These are phyloP conservation scores for Mus spretus DNA, from an alignment of 2,797 vertebrate genomes.

Conservation along the genomic window DNA sequence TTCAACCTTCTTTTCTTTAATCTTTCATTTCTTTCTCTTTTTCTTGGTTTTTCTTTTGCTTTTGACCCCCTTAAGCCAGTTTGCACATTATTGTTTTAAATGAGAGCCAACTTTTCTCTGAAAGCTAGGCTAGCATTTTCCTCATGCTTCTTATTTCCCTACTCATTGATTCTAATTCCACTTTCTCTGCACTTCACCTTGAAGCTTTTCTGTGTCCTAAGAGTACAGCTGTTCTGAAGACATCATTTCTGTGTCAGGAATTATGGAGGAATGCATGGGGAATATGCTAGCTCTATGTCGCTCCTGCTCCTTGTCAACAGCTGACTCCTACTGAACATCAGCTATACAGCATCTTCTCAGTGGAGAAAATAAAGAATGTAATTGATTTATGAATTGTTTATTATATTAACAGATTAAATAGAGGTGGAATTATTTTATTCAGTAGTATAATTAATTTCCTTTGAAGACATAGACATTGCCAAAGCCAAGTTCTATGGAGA, in stretches of 20 bases:
- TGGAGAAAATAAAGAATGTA: conserved; percentile 58
- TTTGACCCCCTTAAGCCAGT: conserved; percentile 2
- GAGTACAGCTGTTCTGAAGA: background rate
- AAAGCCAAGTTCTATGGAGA: conserved; percentile 20
- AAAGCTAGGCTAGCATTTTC: background rate
- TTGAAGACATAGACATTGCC: background rate
- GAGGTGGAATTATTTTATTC: conserved; percentile 18
- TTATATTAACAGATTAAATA: conserved; percentile 49
- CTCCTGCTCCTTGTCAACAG: background rate
- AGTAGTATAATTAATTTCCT: conserved; percentile 48
- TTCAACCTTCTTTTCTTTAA: background rate
- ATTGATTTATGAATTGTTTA: conserved; percentile 38
- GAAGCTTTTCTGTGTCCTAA: background rate
- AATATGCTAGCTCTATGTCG: background rate
- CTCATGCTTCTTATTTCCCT: conserved; percentile 16
- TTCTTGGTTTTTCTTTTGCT: background rate
- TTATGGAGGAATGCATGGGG: background rate
- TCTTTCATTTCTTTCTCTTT: background rate
- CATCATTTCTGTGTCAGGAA: conserved; percentile 3
- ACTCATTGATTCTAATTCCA: background rate
- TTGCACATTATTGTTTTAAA: conserved; percentile 50
- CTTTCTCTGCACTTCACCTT: conserved; percentile 3
- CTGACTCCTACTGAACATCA: background rate
- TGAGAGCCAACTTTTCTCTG: background rate
- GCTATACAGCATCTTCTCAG: conserved; percentile 1